Conservation (phyloP, 1,140 invertebrate species). For the Eubasilissa regina region DNA sequence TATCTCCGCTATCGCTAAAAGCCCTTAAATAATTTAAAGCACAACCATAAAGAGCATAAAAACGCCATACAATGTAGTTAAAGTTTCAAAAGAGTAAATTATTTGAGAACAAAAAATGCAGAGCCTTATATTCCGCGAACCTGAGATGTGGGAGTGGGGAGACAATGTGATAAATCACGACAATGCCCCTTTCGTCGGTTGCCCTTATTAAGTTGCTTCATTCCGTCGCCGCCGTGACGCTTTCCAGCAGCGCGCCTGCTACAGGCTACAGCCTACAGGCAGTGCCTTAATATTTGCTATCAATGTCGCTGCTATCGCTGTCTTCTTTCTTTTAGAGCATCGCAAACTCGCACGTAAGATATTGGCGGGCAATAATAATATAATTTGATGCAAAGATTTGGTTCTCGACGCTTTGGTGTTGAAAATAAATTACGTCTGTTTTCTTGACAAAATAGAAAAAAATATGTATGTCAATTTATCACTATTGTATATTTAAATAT, state of each 20-base stretch:
- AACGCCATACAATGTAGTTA: slow-evolving; percentile 5
- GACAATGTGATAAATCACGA: slow-evolving; percentile 56
- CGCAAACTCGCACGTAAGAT: too few relatives aligned
- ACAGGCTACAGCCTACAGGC: background rate
- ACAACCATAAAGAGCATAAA: slow-evolving; percentile 6
- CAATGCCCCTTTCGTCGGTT: slow-evolving; percentile 47
- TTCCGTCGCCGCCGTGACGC: slow-evolving; percentile 27
- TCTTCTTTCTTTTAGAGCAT: too few relatives aligned
- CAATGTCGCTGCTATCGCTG: too few relatives aligned
- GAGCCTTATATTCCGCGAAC: slow-evolving; percentile 44
- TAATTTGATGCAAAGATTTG: too few relatives aligned
- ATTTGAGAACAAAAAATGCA: slow-evolving; percentile 26
- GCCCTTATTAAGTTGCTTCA: slow-evolving; percentile 51
- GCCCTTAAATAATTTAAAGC: background rate
- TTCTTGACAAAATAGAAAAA: too few relatives aligned
- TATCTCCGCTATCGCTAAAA: background rate
- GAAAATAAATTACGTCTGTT: too few relatives aligned
- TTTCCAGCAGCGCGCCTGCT: background rate
- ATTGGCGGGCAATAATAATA: too few relatives aligned
- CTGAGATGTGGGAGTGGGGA: slow-evolving; percentile 39
- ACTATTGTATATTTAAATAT: too few relatives aligned
- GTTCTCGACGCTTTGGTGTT: too few relatives aligned
- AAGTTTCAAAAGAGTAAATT: slow-evolving; percentile 3
- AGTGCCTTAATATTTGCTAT: background rate
- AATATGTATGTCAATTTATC: too few relatives aligned